A percentile compares a stretch with the other conserved stretches of the same genome.
phyloP scores from a whole-genome alignment of 2,888 invertebrate species.

The Rhaphigaster nebulosa region DNA sequence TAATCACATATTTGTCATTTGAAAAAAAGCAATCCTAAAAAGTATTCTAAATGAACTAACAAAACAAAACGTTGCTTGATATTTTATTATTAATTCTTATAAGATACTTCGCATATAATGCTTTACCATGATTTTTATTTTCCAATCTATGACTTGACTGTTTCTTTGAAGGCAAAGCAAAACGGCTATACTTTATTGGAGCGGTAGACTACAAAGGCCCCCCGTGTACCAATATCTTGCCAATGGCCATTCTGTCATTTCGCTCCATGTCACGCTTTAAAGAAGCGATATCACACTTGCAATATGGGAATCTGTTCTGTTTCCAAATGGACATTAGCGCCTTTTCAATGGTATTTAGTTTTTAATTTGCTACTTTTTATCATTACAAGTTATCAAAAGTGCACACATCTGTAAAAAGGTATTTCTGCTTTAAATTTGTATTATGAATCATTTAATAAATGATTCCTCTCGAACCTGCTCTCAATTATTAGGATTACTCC shows the following conservation, averaged over 20 bases:
- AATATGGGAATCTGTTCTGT: background rate
- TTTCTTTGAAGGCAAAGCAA: background rate
- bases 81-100: no score
- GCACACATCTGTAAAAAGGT: no score
- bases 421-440: no score
- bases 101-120: background rate
- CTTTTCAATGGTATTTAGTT: background rate
- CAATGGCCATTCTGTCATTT: background rate
- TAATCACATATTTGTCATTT: no score
- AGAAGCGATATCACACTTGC: background rate
- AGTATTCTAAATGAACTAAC: no score
- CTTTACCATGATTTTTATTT: background rate
- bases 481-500: no score
- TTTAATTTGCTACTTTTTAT: background rate
- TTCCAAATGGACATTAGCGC: background rate
- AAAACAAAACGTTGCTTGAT: no score
- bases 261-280: conserved; percentile 27
- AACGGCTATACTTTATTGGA: background rate
- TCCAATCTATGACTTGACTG: background rate
- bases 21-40: no score
- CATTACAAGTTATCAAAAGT: no score
- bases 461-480: no score
- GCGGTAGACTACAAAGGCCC: background rate
- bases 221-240: background rate
- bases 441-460: no score